Evolutionary conservation across 2,888 invertebrate species (phyloP), one percentile per base, ranked within the genome.

Genomic region (Sarcophaga subvicina): DNA sequence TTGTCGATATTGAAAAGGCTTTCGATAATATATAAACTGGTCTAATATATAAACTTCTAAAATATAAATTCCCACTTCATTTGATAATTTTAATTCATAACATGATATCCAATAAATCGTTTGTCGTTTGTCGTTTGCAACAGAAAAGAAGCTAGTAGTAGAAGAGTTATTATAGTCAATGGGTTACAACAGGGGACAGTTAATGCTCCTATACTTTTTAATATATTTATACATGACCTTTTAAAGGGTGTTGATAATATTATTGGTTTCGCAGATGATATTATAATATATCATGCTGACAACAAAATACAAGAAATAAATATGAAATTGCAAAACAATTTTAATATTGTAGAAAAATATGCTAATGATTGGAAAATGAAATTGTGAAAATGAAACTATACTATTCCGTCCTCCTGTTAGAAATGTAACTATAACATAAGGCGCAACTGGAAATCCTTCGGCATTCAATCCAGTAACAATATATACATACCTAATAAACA

Each of bases 361-460:
- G 27, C 81, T 10, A 59, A 4, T 45, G 27, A 69, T 22, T 81
- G 81, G 75, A 59, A 76, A n/a, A 73, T 82, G 20, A 82, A 76
- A 77, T 49, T 77, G 22, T 22, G 22, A 22, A 37, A 37, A 10
- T 37, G 81, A 75, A 81, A 81, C 81, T 10, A 81, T 81, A 17
- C 63, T 81, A 20, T 81, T 81, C 27, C 12, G 81, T 25, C 75
- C 75, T 45, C 63, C 81, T 25, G 75, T 81, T 12, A 63, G 60
- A 45, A 81, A 81, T 76, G 81, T 37, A 75, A 62, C 27, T 22
- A 45, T 59, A 59, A 72, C 22, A 70, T 81, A 22, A 75, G 59
- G 14, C 37, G 37, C n/a, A 81, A 81, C 17, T 75, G 81, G 81
- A 81, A 69, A 75, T 59, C 47, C 3, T 81, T 81, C 22, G 45